Base-by-base conservation (phyloP, 2,888 invertebrate species). In the Teleiodes luculella region DNA sequence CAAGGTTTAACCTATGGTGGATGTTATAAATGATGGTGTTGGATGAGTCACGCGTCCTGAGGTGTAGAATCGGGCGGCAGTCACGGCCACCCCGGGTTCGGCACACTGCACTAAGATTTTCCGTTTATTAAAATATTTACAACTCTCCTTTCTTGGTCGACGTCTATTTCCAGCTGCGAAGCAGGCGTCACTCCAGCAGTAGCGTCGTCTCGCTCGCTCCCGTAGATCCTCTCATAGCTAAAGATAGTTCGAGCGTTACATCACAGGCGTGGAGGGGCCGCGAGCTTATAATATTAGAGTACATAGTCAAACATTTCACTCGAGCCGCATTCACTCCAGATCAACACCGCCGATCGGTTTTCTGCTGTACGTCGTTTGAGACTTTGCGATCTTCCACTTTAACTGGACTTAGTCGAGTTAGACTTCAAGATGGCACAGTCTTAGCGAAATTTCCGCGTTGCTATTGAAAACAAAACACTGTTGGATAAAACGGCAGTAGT, bases 91-190 rank as follows among this genome's bases (percentile, higher is more conserved):
- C 70, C 83, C 86, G 89, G 88, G 90, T 90, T 84, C 86, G 89
- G 90, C 90, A 90, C 90, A 90, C 90, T 89, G 90, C 90, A 90
- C 71, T 70, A 75, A 71, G 74, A 74, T 87, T 86, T 84, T 81
- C 85, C 80, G 88, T 86, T 88, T 87, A 87, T 87, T 87, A 88
- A 86, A 90, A 87, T 88, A 88, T 89, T 86, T 85, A 86, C 82
- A 80, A 85, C 79, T 87, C 90, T 87, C 91, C 91, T 91, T 92
- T 91, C 91, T 91, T 91, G 91, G 91, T 78, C 86, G 83, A 88
- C 78, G 80, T 80, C 91, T 90, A 90, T 90, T 91, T 91, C 91
- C 91, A 91, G 90, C 80, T 71, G 74, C 68, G 65, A 67, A 63
- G 69, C 71, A 70, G 77, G 69, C 76, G 76, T 70, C 76, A 63